Conservation (phyloP, 2,113 vertebrate genomes). For the Lathamus discolor region DNA sequence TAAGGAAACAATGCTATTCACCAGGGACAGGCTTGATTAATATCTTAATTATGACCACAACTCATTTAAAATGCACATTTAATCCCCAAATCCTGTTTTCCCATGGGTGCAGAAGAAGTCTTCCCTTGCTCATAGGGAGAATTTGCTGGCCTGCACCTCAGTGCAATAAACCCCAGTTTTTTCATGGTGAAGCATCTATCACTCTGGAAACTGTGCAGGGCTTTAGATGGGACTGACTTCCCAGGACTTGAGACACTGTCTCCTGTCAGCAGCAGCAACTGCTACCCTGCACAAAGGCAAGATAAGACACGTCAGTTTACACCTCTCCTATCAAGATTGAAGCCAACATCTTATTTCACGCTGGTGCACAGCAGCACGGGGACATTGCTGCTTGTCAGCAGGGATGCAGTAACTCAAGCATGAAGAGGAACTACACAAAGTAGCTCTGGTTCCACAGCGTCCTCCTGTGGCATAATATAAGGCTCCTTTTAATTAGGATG, state of each 20-base stretch:
- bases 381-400: fast-evolving
- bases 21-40: not conserved
- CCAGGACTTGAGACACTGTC: not conserved
- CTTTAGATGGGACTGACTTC: not conserved
- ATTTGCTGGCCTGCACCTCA: not conserved
- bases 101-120: not conserved
- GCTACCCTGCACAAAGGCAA: not conserved
- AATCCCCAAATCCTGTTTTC: not conserved
- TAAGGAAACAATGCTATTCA: not conserved
- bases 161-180: not conserved
- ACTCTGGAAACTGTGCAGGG: not conserved
- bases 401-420: fast-evolving
- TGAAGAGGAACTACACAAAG: not conserved
- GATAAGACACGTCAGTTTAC: not conserved
- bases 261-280: not conserved
- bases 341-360: fast-evolving
- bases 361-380: not conserved
- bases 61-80: not conserved
- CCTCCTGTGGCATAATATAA: constrained; percentile 1
- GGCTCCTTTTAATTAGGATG: not conserved
- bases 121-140: not conserved
- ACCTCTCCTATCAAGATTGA: not conserved
- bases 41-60: not conserved
- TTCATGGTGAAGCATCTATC: not conserved
- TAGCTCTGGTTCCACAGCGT: constrained; percentile 7